Percentiles rank a stretch among this genome's conserved stretches.
phyloP scores from a whole-genome alignment of 2,113 vertebrate genomes.

The Chelonoidis abingdonii region DNA sequence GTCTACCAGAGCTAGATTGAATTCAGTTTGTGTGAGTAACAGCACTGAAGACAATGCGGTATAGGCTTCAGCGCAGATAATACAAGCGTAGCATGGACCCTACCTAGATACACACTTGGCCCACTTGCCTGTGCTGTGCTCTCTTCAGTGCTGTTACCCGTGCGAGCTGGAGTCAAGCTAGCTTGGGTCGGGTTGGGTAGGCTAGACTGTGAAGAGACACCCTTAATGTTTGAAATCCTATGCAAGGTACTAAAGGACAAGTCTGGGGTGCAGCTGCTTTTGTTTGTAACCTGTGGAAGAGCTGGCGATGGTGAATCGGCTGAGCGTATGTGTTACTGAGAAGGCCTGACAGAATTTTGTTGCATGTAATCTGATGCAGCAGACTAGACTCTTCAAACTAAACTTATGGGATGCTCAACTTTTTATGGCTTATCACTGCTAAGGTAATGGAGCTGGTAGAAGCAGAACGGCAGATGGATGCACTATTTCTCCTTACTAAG shows the following conservation, averaged over 20 bases:
- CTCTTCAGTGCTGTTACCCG: not conserved
- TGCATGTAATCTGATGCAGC: not conserved
- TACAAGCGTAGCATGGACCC: not conserved
- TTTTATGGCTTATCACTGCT: not conserved
- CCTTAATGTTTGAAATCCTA: not conserved
- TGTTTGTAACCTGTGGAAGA: not conserved
- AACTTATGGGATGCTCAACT: not conserved
- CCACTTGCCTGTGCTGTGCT: not conserved
- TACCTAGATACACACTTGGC: not conserved
- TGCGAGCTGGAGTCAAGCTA: not conserved
- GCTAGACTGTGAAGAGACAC: not conserved
- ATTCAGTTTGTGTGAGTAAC: not conserved
- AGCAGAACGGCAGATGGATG: not conserved
- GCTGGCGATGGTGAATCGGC: not conserved
- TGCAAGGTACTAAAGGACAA: not conserved
- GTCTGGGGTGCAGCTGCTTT: not conserved
- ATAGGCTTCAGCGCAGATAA: not conserved
- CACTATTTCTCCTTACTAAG: not conserved
- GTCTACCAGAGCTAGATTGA: not conserved
- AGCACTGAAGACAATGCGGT: not conserved
- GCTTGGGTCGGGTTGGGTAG: not conserved
- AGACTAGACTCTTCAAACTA: not conserved
- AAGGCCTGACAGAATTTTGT: not conserved
- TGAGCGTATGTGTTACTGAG: rapidly evolving
- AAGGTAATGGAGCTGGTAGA: not conserved